phyloP scores from a whole-genome alignment of 1,140 invertebrate genomes.

The Pararge aegeria region DNA sequence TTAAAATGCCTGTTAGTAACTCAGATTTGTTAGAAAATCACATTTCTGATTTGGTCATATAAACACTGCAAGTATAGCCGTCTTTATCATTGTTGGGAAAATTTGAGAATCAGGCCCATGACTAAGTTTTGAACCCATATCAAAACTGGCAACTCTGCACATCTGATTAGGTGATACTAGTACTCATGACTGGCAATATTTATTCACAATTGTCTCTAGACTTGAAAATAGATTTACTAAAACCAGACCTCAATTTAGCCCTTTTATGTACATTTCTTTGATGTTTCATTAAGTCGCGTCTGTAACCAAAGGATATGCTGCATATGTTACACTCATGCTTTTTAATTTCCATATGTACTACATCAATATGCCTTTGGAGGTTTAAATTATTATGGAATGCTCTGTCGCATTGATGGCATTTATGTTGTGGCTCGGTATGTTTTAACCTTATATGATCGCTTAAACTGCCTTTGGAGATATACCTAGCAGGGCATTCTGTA shows the following conservation, averaged over 20 bases:
- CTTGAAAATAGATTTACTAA: too few relatives aligned
- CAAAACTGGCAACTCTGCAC: too few relatives aligned
- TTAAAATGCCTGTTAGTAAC: too few relatives aligned
- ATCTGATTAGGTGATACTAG: too few relatives aligned
- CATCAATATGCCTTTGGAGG: conserved; percentile 63
- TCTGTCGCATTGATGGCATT: conserved; percentile 63
- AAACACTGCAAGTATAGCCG: too few relatives aligned
- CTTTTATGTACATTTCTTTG: conserved; percentile 76
- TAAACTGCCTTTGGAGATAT: conserved; percentile 77
- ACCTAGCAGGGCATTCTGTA: conserved; percentile 76
- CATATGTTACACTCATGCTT: conserved; percentile 77
- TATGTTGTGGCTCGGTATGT: conserved; percentile 63
- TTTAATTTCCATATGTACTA: conserved; percentile 77
- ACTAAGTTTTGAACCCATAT: too few relatives aligned
- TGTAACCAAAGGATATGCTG: conserved; percentile 77
- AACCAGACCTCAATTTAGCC: conserved; percentile 50
- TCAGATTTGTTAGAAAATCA: too few relatives aligned
- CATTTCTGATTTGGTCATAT: too few relatives aligned
- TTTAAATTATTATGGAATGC: conserved; percentile 56
- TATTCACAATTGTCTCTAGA: too few relatives aligned
- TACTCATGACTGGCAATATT: too few relatives aligned
- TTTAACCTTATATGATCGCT: conserved; percentile 68
- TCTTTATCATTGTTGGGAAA: too few relatives aligned
- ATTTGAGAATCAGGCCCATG: too few relatives aligned
- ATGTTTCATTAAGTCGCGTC: conserved; percentile 76